Base-by-base conservation (phyloP, 2,113 vertebrate genomes). In the Morone chrysops region DNA sequence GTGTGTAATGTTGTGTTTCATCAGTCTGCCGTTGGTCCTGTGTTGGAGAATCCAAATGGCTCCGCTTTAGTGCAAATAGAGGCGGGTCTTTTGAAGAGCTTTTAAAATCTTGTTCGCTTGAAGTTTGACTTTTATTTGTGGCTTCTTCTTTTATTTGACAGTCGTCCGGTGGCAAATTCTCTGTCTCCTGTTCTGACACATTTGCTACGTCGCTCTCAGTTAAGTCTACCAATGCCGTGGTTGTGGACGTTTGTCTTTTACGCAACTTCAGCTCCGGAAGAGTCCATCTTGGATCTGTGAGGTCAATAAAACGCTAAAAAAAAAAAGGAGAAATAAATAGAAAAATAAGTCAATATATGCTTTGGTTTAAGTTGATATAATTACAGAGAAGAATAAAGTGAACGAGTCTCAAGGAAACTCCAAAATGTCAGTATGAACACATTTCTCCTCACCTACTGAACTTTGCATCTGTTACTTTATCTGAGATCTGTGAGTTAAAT, bases 231-330 rank as follows among this genome's bases (percentile, higher is more conserved):
- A 94, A 57, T 53, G 83, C 38, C 2, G 62, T 2, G 3, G 60
- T 11, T 2, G n/a, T 17, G 18, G 77, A 20, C 47, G 61, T 67
- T 8, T 3, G 51, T 61, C 56, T 89, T 77, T 74, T 90, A 43
- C 22, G 56, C 12, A 36, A n/a, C 51, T 76, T 91, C 13, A 73
- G 77, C 40, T 75, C 78, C 13, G 81, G 47, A 78, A 78, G 17
- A 72, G 59, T 43, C 85, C 90, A 87, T 20, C 13, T 80, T 14
- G 83, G 63, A 65, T 88, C 85, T 13, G 71, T 87, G 80, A 94
- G 87, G 68, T 95, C 88, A 14, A 92, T 90, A 12, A 79, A 90
- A 47, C 40, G 41, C 94, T 94, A 72, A 8, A 83, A 61, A 86
- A 75, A 47, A 47, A 47, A 31, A 2, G 31, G 45, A 14, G 45